A percentile compares a stretch with the other conserved stretches of the same genome.
Evolutionary conservation across 2,797 vertebrate genomes (phyloP).

Genomic region (Steatocranus sp.): DNA sequence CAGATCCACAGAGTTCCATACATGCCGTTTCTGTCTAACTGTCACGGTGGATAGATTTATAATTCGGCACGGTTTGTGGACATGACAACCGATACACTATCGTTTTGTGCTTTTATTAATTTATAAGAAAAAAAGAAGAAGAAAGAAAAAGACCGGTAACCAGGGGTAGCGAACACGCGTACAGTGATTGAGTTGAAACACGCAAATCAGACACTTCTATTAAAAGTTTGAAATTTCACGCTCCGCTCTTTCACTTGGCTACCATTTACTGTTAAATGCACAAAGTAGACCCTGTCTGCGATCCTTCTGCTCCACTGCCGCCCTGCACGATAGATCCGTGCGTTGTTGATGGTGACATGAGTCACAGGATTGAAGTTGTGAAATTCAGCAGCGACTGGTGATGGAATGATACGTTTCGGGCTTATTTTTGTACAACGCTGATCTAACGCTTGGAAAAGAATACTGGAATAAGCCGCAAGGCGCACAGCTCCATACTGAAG

Average conservation of each 20-base stretch:
- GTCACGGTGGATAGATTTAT: background rate
- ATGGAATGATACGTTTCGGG: slow-evolving; percentile 53
- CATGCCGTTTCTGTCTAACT: slow-evolving; percentile 18
- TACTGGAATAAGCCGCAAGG: slow-evolving; percentile 54
- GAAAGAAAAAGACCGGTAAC: background rate
- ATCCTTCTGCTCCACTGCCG: background rate
- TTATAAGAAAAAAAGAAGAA: background rate
- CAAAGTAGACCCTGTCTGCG: background rate
- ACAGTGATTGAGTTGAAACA: background rate
- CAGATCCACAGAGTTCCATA: slow-evolving; percentile 34
- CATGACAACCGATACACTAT: background rate
- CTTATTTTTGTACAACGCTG: slow-evolving; percentile 32
- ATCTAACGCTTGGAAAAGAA: slow-evolving; percentile 42
- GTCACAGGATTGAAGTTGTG: slow-evolving; percentile 23
- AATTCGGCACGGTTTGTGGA: background rate
- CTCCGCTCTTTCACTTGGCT: background rate
- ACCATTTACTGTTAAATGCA: background rate
- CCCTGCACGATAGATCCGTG: background rate
- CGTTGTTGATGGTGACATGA: slow-evolving; percentile 45
- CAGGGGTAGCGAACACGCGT: background rate
- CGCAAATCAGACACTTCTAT: background rate
- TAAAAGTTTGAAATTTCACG: slow-evolving; percentile 2
- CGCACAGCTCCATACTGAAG: slow-evolving; percentile 70
- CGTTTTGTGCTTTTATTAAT: background rate
- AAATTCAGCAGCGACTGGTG: slow-evolving; percentile 41